A percentile compares a stretch with the other conserved stretches of the same genome.
These are phyloP conservation scores for Ramazzottius varieornatus DNA, from an alignment of 2,888 invertebrate species.

Conservation along the genomic window DNA sequence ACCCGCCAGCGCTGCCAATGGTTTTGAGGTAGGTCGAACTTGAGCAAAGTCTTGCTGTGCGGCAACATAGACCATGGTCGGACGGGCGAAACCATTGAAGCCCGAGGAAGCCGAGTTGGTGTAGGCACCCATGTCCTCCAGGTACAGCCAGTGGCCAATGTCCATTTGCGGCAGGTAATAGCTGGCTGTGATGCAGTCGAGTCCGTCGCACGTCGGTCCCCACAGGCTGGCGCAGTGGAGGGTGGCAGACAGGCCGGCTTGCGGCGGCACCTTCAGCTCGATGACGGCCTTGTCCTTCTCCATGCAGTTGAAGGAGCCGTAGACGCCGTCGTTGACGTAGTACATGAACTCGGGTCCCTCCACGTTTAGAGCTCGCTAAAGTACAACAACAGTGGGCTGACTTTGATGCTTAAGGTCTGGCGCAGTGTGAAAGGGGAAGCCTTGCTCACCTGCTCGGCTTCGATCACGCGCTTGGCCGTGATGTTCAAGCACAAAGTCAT, in stretches of 20 bases:
- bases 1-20: neutral
- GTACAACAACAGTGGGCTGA: too few species aligned
- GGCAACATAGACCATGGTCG: constrained; percentile 39
- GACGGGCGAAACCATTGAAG: constrained; percentile 77
- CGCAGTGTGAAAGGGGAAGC: too few species aligned
- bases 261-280: too few species aligned
- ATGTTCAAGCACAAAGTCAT: constrained; percentile 68
- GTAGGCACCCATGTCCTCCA: constrained; percentile 93
- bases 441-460: neutral
- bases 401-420: too few species aligned
- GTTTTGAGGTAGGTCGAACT: neutral
- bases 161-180: constrained; percentile 40
- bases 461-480: constrained; percentile 43
- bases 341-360: constrained; percentile 55
- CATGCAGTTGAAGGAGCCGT: constrained; percentile 91
- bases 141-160: constrained; percentile 63
- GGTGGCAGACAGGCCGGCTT: too few species aligned
- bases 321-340: constrained; percentile 94
- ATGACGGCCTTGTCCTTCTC: constrained; percentile 86
- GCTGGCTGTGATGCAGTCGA: constrained; percentile 50
- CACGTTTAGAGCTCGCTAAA: too few species aligned
- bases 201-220: constrained; percentile 86
- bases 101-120: constrained; percentile 68
- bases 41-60: too few species aligned
- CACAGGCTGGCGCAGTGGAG: constrained; percentile 35